Base-by-base conservation (phyloP, 1,140 invertebrate genomes). In the Probaryconus sp. region DNA sequence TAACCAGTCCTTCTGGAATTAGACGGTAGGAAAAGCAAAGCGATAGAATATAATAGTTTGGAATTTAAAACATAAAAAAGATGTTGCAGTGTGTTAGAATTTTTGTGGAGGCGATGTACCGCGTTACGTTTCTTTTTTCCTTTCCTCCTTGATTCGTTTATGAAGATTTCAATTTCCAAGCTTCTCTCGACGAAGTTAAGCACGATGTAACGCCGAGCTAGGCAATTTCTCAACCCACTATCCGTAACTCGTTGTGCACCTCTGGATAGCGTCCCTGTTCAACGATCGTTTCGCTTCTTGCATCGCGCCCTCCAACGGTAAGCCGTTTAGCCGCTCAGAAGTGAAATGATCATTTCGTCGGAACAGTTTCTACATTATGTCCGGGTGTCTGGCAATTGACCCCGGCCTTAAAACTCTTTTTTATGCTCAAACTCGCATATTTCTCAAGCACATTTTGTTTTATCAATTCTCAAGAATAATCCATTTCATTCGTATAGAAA, bases 1-100 rank as follows among this genome's bases (percentile, higher is more conserved):
- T 65, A 67, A 61, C 48, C 63, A 61, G 33, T 56, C 43, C 18
- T 40, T 70, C 67, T 60, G 42, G 58, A 70, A 75, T 69, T 64
- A 40, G 55, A 69, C 71, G 63, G 51, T 51, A 64, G 51, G 33
- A 72, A 64, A 69, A 45, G 47, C 13, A 14, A 40, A 33, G 16
- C 28, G 24, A 20, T 16, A 58, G n/a, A n/a, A n/a, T n/a, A 45
- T 43, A 55, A 20, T 50, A 31, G 35, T 38, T 5, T 5, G 24
- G 10, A 58, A 45, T 58, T 18, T 18, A 10, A 47, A 47, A 6
- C 4, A 24, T 4, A 24, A 24, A 24, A 24, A 24, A 4, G 42
- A 40, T 21, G 9, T 10, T 40, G 6, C 26, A 48, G n/a, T 14
- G 26, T 48, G 16, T 48, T 48, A 24, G 11, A 31, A 31, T 48